phyloP scores from a whole-genome alignment of 2,113 vertebrate genomes.

The Accipiter cooperii region DNA sequence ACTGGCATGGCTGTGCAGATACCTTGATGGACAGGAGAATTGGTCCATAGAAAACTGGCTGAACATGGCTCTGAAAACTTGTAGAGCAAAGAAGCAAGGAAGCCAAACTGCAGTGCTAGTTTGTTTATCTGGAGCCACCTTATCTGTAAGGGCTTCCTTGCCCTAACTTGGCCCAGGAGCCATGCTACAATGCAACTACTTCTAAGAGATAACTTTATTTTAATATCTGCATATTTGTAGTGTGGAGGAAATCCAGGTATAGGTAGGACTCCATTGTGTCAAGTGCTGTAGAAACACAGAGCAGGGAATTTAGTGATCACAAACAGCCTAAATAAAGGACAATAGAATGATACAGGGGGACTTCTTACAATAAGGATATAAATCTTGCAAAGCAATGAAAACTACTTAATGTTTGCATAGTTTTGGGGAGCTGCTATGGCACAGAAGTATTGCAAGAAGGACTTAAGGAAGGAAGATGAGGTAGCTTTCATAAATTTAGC shows the following conservation, averaged over 20 bases:
- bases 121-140: not conserved
- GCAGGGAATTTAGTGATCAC: not conserved
- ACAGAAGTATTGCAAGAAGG: not conserved
- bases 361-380: not conserved
- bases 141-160: not conserved
- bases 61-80: not conserved
- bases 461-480: not conserved
- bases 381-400: not conserved
- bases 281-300: not conserved
- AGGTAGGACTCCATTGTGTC: not conserved
- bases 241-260: not conserved
- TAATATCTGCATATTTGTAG: not conserved
- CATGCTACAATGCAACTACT: not conserved
- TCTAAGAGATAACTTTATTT: not conserved
- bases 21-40: not conserved
- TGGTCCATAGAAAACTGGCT: not conserved
- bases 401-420: not conserved
- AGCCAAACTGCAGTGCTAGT: not conserved
- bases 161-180: not conserved
- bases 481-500: not conserved
- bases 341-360: not conserved
- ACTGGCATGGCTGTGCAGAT: not conserved
- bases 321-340: not conserved
- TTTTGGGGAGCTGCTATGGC: not conserved
- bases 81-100: not conserved